Conservation (phyloP, 1,140 invertebrate species). For the Papilio helenus region DNA sequence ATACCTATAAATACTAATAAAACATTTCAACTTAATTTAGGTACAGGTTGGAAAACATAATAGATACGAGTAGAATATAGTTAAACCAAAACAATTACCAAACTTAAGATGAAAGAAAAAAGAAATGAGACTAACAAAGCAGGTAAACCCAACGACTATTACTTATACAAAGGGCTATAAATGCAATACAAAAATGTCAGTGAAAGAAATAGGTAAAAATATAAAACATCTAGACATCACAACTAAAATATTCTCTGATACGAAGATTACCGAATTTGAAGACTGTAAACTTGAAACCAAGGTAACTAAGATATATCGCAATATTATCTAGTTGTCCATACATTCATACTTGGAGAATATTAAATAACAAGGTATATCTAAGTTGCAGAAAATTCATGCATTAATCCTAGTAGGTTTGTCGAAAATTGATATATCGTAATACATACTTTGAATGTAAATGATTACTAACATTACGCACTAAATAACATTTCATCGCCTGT, state of each 20-base stretch:
- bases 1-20: not conserved
- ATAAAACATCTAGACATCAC: not conserved
- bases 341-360: not conserved
- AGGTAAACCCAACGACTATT: not conserved
- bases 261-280: not conserved
- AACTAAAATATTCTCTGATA: not conserved
- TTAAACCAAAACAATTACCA: not conserved
- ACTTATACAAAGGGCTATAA: not conserved
- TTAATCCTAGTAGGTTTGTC: not conserved
- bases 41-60: no score
- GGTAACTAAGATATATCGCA: not conserved
- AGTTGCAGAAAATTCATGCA: not conserved
- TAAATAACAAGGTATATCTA: not conserved
- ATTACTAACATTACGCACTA: conserved; percentile 22
- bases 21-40: no score
- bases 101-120: not conserved
- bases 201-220: not conserved
- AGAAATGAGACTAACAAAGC: not conserved
- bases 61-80: no score
- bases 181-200: not conserved
- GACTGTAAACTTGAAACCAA: not conserved
- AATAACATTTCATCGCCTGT: conserved; percentile 21
- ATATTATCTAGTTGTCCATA: not conserved
- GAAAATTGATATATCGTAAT: not conserved
- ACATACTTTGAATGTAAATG: not conserved